phyloP scores from a whole-genome alignment of 2,888 invertebrate genomes.

The Leuctra nigra region DNA sequence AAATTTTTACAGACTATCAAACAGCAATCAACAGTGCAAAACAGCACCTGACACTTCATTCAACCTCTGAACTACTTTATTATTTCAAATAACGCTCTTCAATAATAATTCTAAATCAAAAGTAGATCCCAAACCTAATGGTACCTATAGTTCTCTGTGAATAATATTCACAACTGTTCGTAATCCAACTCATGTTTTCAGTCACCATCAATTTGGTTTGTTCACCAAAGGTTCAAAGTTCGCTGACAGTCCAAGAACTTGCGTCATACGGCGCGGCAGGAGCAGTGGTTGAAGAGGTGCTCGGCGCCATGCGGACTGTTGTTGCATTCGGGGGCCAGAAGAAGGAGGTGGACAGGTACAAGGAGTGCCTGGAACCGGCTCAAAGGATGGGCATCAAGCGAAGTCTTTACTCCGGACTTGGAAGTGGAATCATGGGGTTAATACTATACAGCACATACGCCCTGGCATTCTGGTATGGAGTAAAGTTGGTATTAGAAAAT shows the following conservation, averaged over 20 bases:
- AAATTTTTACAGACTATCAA: no score
- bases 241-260: constrained; percentile 34
- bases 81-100: no score
- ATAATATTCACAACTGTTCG: no score
- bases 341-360: constrained; percentile 39
- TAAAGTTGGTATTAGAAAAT: constrained; percentile 37
- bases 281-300: constrained; percentile 39
- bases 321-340: constrained; percentile 39
- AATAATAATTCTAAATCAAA: no score
- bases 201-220: no score
- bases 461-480: constrained; percentile 43
- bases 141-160: no score
- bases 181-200: no score
- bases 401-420: constrained; percentile 34
- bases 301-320: constrained; percentile 38
- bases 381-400: constrained; percentile 31
- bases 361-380: constrained; percentile 30
- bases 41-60: no score
- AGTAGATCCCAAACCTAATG: not conserved
- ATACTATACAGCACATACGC: constrained; percentile 38
- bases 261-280: constrained; percentile 43
- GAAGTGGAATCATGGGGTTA: constrained; percentile 35
- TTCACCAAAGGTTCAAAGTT: constrained; percentile 31
- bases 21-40: no score
- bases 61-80: no score